These are phyloP conservation scores for Epinotia demarniana DNA, from an alignment of 2,888 invertebrate species.

Conservation along the genomic window DNA sequence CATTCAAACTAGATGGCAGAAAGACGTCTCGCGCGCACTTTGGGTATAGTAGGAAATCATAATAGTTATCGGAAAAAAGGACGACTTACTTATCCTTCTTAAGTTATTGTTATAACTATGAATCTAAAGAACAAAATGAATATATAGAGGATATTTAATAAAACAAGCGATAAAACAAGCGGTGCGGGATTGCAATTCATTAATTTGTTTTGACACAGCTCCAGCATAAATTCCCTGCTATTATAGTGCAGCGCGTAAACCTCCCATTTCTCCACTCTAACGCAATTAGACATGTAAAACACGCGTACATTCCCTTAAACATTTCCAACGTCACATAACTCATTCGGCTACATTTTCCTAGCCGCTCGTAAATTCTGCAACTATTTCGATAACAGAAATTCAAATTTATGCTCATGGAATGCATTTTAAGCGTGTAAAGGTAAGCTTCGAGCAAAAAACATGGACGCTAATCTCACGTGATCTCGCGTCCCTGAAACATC, in stretches of 20 bases:
- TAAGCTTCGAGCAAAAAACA: slow-evolving; percentile 72
- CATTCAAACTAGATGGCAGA: background rate
- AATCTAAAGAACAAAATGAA: background rate
- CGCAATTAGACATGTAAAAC: slow-evolving; percentile 64
- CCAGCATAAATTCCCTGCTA: slow-evolving; percentile 23
- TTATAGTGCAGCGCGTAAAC: slow-evolving; percentile 18
- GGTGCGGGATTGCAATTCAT: background rate
- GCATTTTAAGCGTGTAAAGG: slow-evolving; percentile 76
- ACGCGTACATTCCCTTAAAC: slow-evolving; percentile 60
- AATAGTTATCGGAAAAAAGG: background rate
- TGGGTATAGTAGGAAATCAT: background rate
- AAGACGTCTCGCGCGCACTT: background rate
- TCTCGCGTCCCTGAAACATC: slow-evolving; percentile 64
- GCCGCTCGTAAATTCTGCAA: slow-evolving; percentile 74
- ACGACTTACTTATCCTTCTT: background rate
- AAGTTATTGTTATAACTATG: background rate
- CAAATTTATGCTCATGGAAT: slow-evolving; percentile 78
- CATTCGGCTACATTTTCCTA: slow-evolving; percentile 69
- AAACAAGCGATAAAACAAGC: background rate
- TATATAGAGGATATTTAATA: no score
- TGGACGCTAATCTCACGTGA: slow-evolving; percentile 77
- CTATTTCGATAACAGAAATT: slow-evolving; percentile 81
- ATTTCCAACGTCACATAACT: slow-evolving; percentile 66
- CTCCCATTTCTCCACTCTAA: slow-evolving; percentile 43
- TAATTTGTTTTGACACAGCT: slow-evolving; percentile 24